Evolutionary conservation across 2,888 invertebrate species (phyloP).

Genomic region (Cartodere bifasciata): DNA sequence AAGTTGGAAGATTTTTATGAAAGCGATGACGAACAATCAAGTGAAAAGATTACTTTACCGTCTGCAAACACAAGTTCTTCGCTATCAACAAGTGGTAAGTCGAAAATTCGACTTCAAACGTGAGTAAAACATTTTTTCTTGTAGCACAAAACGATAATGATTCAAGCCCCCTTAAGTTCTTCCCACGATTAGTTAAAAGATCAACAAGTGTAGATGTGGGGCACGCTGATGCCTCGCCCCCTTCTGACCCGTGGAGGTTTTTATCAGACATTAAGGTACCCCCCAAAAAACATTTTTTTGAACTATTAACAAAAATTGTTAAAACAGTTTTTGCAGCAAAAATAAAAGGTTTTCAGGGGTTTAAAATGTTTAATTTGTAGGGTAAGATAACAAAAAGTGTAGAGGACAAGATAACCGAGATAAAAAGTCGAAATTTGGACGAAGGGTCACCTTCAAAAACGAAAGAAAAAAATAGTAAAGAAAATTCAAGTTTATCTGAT

Average conservation of each 20-base stretch:
- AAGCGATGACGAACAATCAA: conserved; percentile 44
- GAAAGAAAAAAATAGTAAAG: conserved; percentile 38
- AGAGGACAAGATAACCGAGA: conserved; percentile 60
- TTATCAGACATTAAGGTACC: conserved; percentile 50
- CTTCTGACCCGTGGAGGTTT: conserved; percentile 58
- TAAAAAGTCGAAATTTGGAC: conserved; percentile 37
- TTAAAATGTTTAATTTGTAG: conserved; percentile 21
- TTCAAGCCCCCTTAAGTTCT: conserved; percentile 44
- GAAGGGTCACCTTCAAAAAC: conserved; percentile 24
- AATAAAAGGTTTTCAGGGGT: too few species aligned
- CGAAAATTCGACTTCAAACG: too few species aligned
- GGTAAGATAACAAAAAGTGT: conserved; percentile 67
- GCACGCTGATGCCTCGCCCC: conserved; percentile 30
- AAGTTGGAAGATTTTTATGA: conserved; percentile 57
- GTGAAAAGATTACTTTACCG: too few species aligned
- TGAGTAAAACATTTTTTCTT: too few species aligned
- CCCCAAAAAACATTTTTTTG: too few species aligned
- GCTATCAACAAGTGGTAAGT: too few species aligned
- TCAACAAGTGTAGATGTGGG: conserved; percentile 47
- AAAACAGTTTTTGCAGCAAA: too few species aligned
- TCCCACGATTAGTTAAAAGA: conserved; percentile 46
- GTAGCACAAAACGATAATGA: too few species aligned
- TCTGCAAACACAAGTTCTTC: too few species aligned
- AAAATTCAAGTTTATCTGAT: conserved; percentile 54
- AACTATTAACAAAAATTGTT: too few species aligned